Evolutionary conservation across 2,797 vertebrate species (phyloP).

Genomic region (Gadopsis marmoratus): DNA sequence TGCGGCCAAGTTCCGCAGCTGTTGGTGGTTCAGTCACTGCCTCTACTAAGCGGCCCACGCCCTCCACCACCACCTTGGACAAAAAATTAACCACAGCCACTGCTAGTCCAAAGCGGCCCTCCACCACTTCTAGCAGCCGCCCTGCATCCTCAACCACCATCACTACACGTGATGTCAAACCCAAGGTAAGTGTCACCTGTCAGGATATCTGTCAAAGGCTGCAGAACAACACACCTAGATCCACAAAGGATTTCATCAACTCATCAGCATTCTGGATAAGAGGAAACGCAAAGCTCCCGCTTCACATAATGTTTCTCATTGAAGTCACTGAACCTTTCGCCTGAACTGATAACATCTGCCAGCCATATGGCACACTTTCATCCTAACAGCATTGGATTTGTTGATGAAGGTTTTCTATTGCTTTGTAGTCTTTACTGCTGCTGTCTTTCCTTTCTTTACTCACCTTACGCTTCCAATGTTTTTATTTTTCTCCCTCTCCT

Average conservation of each 20-base stretch:
- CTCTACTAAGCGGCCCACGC: slow-evolving; percentile 86
- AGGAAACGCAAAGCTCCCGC: too few relatives aligned
- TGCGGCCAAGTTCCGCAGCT: slow-evolving; percentile 68
- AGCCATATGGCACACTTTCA: background rate
- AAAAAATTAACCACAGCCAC: slow-evolving; percentile 88
- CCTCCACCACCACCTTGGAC: slow-evolving; percentile 80
- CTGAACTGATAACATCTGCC: slow-evolving; percentile 7
- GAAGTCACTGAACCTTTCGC: slow-evolving; percentile 12
- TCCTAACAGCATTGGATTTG: background rate
- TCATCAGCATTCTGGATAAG: background rate
- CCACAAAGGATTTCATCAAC: background rate
- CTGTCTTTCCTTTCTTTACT: background rate
- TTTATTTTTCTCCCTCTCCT: background rate
- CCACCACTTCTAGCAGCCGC: slow-evolving; percentile 76
- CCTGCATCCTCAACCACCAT: slow-evolving; percentile 78
- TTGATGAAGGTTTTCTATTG: background rate
- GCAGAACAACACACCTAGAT: background rate
- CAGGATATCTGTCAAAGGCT: background rate
- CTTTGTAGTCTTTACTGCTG: background rate
- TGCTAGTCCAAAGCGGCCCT: slow-evolving; percentile 84
- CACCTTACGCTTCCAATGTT: background rate
- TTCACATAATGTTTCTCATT: background rate
- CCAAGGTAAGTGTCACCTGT: slow-evolving; percentile 88
- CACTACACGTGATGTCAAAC: slow-evolving; percentile 87
- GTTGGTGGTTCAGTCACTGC: slow-evolving; percentile 65